phyloP scores from a whole-genome alignment of 2,797 vertebrate species.

The Melanogrammus aeglefinus region DNA sequence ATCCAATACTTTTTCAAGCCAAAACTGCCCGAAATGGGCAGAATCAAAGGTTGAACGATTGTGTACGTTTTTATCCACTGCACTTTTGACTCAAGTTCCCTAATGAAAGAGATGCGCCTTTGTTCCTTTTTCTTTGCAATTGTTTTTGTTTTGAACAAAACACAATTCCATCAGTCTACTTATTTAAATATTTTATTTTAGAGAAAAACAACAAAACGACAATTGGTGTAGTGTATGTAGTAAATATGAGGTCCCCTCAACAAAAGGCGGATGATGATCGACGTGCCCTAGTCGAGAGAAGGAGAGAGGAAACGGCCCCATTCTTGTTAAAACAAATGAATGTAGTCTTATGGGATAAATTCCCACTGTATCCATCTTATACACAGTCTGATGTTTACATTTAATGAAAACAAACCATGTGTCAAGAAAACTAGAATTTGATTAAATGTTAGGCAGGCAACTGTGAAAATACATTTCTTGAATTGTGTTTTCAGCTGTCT shows the following conservation, averaged over 20 bases:
- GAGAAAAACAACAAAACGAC: not conserved
- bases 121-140: too few relatives aligned
- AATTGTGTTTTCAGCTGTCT: not conserved
- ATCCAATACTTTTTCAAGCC: too few relatives aligned
- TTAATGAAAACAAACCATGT: not conserved
- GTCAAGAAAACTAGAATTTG: not conserved
- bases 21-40: not conserved
- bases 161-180: not conserved
- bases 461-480: not conserved
- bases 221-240: not conserved
- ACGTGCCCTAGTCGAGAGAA: too few relatives aligned
- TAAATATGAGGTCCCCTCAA: not conserved
- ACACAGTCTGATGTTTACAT: not conserved
- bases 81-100: too few relatives aligned
- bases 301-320: not conserved
- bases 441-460: not conserved
- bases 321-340: constrained; percentile 3
- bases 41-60: not conserved
- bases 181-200: not conserved
- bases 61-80: too few relatives aligned
- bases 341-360: not conserved
- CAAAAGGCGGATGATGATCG: too few relatives aligned
- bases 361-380: not conserved
- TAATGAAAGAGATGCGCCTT: not conserved
- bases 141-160: too few relatives aligned